Conservation (phyloP, 2,113 vertebrate genomes). For the Thamnophis sirtalis region DNA sequence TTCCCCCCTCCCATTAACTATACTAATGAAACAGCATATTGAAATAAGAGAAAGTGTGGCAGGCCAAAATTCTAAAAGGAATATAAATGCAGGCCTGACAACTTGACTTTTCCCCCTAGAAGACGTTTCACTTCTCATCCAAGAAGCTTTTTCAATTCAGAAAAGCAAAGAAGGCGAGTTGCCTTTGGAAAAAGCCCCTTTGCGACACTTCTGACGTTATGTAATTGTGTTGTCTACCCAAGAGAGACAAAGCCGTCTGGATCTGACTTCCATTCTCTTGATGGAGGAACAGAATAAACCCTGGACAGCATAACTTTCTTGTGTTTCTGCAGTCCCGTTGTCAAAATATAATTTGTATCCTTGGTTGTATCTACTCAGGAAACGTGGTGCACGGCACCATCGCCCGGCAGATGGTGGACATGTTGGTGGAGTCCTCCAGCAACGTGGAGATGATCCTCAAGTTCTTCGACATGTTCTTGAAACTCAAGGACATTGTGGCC, state of each 20-base stretch:
- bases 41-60: too few species aligned
- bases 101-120: not conserved
- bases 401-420: conserved; percentile 96
- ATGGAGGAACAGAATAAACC: not conserved
- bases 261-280: not conserved
- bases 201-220: not conserved
- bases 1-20: too few species aligned
- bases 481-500: conserved; percentile 92
- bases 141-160: not conserved
- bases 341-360: not conserved
- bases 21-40: too few species aligned
- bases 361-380: conserved; percentile 63
- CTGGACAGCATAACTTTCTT: not conserved
- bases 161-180: not conserved
- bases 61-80: too few species aligned
- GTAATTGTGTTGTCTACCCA: not conserved
- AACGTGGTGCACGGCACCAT: conserved; percentile 95
- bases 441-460: conserved; percentile 99
- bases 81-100: too few species aligned
- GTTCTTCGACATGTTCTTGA: conserved; percentile 99
- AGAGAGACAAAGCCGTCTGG: not conserved
- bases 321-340: accelerated
- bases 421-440: conserved; percentile 96
- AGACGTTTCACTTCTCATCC: not conserved
- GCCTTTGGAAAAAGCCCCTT: not conserved